These are phyloP conservation scores for Poecilia picta DNA, from an alignment of 2,797 vertebrate species.

Conservation along the genomic window DNA sequence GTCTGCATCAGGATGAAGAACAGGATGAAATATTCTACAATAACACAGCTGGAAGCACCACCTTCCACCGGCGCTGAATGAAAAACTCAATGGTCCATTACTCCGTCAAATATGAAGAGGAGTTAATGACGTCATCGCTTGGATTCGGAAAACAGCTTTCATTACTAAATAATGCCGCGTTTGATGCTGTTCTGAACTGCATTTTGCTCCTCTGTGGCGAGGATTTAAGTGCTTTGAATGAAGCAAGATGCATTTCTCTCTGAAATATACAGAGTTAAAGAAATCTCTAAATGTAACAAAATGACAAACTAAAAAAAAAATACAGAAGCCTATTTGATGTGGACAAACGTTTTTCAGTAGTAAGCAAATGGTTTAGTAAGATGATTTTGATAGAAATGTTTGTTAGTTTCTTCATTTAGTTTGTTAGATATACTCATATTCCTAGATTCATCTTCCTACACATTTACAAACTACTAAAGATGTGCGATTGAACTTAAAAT, in stretches of 20 bases:
- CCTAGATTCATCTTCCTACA: background rate
- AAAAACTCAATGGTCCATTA: conserved; percentile 64
- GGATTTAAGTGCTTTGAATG: conserved; percentile 26
- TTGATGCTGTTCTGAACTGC: conserved; percentile 20
- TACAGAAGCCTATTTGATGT: background rate
- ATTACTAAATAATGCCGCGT: conserved; percentile 50
- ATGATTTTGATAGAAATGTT: background rate
- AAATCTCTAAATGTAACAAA: background rate
- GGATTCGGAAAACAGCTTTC: conserved; percentile 49
- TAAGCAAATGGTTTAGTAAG: background rate
- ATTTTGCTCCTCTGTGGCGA: conserved; percentile 19
- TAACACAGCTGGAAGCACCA: conserved; percentile 51
- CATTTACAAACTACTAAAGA: background rate
- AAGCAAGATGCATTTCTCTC: conserved; percentile 14
- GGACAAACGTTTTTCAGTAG: background rate
- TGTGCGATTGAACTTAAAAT: background rate
- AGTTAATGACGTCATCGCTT: conserved; percentile 58
- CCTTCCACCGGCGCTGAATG: conserved; percentile 19
- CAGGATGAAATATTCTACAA: conserved; percentile 38
- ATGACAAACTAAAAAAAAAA: background rate
- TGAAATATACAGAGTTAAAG: background rate
- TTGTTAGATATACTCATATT: background rate
- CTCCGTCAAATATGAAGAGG: conserved; percentile 65
- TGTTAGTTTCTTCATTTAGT: background rate
- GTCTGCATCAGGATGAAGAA: conserved; percentile 29